Conservation (phyloP, 2,888 invertebrate species). For the Ophraella communa region DNA sequence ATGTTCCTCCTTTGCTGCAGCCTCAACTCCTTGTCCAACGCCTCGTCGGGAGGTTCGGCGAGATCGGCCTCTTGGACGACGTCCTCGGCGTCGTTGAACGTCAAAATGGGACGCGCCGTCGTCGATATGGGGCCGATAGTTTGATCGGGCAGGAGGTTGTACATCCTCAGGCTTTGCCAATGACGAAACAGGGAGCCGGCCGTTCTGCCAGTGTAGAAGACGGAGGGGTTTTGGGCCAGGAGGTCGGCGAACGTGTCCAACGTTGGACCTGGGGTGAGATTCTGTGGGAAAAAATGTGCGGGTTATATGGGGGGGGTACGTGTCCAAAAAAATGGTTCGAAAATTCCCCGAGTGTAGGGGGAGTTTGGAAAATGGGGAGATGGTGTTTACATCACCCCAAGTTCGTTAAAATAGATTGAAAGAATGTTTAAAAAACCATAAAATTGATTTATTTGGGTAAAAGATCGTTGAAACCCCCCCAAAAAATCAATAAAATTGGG, state of each 20-base stretch:
- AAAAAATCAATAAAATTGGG: too few relatives aligned
- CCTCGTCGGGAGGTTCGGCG: constrained; percentile 81
- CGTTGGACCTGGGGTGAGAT: constrained; percentile 74
- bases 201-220: constrained; percentile 88
- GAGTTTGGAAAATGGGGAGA: too few relatives aligned
- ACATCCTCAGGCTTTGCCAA: constrained; percentile 93
- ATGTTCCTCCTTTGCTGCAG: constrained; percentile 68
- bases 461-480: too few relatives aligned
- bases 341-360: too few relatives aligned
- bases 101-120: constrained; percentile 62
- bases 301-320: too few relatives aligned
- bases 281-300: too few relatives aligned
- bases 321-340: too few relatives aligned
- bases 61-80: constrained; percentile 84
- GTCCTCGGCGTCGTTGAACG: constrained; percentile 93
- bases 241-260: constrained; percentile 85
- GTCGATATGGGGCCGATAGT: constrained; percentile 63
- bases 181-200: constrained; percentile 84
- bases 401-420: too few relatives aligned
- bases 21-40: constrained; percentile 78
- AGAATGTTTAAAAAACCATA: too few relatives aligned
- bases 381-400: too few relatives aligned
- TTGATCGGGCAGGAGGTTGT: constrained; percentile 90
- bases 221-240: constrained; percentile 79
- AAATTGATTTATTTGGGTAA: too few relatives aligned